These are phyloP conservation scores for Drosophila bocqueti DNA, from an alignment of 1,140 invertebrate species.

Conservation along the genomic window DNA sequence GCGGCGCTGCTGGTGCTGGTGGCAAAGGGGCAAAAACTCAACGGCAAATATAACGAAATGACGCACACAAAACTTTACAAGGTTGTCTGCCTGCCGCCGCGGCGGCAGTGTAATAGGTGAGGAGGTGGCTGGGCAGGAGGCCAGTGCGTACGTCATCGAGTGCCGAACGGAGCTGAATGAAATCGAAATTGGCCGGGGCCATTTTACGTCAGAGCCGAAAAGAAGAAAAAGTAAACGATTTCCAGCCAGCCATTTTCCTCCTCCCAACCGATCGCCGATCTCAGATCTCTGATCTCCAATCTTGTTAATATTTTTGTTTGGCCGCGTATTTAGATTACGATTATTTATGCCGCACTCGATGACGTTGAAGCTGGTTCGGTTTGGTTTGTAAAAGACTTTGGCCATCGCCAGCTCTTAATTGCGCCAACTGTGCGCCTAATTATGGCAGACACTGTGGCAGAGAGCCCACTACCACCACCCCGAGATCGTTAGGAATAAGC, in stretches of 20 bases:
- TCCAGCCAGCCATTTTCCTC: constrained; percentile 22
- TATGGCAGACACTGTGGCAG: constrained; percentile 70
- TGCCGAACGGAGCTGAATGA: constrained; percentile 63
- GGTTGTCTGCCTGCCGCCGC: constrained; percentile 56
- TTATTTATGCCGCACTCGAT: constrained; percentile 67
- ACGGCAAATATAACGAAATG: constrained; percentile 49
- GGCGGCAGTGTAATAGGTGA: constrained; percentile 48
- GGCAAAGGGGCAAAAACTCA: constrained; percentile 19
- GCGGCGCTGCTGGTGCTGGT: constrained; percentile 3
- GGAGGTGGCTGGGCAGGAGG: constrained; percentile 16
- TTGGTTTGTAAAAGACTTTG: constrained; percentile 39
- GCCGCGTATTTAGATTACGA: constrained; percentile 67
- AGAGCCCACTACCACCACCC: constrained; percentile 16
- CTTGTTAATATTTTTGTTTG: constrained; percentile 53
- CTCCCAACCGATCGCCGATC: constrained; percentile 4
- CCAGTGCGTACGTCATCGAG: constrained; percentile 68
- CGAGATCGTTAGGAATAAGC: constrained; percentile 4
- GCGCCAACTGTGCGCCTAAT: constrained; percentile 63
- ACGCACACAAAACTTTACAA: constrained; percentile 78
- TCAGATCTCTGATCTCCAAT: constrained; percentile 16
- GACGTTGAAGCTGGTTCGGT: constrained; percentile 41
- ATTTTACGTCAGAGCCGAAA: constrained; percentile 51
- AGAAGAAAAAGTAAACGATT: constrained; percentile 46
- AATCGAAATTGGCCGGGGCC: constrained; percentile 62
- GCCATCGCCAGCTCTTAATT: constrained; percentile 25